Evolutionary conservation across 2,888 invertebrate species (phyloP), one percentile per base, ranked within the genome.

Genomic region (Trissolcus japonicus): DNA sequence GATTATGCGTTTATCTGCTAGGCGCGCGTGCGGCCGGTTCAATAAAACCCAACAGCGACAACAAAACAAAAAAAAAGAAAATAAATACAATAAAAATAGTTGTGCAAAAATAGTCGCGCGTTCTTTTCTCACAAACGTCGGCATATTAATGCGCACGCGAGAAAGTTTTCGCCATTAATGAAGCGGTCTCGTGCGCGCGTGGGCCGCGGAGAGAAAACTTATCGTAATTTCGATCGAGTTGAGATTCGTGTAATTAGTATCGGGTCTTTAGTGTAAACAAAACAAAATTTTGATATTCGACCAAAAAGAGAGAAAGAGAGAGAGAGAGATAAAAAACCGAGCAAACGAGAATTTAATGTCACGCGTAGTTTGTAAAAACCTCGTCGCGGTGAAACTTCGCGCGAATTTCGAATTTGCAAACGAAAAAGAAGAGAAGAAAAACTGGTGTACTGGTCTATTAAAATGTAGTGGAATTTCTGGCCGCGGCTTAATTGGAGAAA

Each of bases 141-240:
- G 69, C 61, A 61, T 63, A 63, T 67, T 62, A 62, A 63, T 66
- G 62, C 62, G 60, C 66, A 17, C 71, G 53, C 67, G 76, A 59
- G 76, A 76, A 76, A 76, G 76, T 68, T 76, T 63, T 65, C 60
- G 63, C 57, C 54, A 63, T 61, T 76, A 76, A 71, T 69, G 75
- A 76, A 76, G 63, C 55, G 43, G 75, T 59, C 65, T 68, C 65
- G 46, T 46, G 14, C 19, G 65, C 56, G 62, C 65, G 76, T 71
- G 66, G 76, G 76, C 56, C 65, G 74, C 56, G 50, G 69, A 35
- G 35, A 71, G 76, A 76, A 76, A 69, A 76, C 76, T 69, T 68
- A 71, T 69, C 74, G 56, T 29, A 43, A 50, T 55, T 51, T 66
- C 51, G 51, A 67, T 56, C 46, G 25, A 67, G 21, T 53, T 53